Evolutionary conservation across 2,797 vertebrate species (phyloP), one percentile per base, ranked within the genome.

Genomic region (Spheniscus humboldti): DNA sequence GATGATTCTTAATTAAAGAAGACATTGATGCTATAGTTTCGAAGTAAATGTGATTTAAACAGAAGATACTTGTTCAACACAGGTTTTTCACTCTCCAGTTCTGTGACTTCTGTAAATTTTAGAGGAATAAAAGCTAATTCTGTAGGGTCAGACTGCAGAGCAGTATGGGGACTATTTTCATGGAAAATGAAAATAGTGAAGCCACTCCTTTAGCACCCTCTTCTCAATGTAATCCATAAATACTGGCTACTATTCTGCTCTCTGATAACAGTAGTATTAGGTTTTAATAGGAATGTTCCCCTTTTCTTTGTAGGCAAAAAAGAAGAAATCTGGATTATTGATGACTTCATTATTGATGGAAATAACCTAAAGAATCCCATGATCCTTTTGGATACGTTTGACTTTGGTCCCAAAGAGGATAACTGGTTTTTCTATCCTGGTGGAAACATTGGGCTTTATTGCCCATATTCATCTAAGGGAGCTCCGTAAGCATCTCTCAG

Each of bases 281-380:
- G 8, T 92, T 33, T 90, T 86, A 91, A 93, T 27, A 59, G 8
- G 17, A 85, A 90, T 77, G 20, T 89, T 88, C 78, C 19, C 12
- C 59, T 56, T 86, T 83, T 94, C 87, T 95, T 94, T 96, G 63
- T 96, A 99, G 99, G 99, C 94, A 99, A 99, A 97, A 99, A 99
- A 97, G 99, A 99, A 98, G 99, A 99, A 97, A 99, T 99, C 81
- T 99, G 99, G 99, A 99, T 99, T 94, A 98, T 99, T 77, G 99
- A 99, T 98, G 98, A 99, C 97, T 99, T 99, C 96, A 99, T 99
- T 92, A 99, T 99, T 69, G 99, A 99, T 85, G 99, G 99, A 85
- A 99, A 99, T 97, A 99, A 98, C 66, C 62, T 99, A 75, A 98
- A 99, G 97, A 99, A 99, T 96, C 98, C 99, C 5, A 96, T 98